Evolutionary conservation across 2,113 vertebrate species (phyloP), one percentile per base, ranked within the genome.

Genomic region (Halichoeres trimaculatus): DNA sequence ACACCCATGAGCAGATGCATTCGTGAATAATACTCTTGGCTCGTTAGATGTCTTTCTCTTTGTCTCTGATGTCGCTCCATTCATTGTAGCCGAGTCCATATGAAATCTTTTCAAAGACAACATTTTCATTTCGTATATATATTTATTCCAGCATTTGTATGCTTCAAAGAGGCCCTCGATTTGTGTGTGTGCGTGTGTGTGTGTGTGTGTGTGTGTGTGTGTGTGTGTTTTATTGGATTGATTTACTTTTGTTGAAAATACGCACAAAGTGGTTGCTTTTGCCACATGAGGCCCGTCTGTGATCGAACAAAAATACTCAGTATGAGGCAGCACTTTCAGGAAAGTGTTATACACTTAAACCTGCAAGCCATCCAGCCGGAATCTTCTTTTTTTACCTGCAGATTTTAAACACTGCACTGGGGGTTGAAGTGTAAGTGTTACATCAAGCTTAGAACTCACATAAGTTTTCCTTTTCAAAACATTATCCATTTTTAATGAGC

Each of bases 1-100:
- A 78, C 66, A 62, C 41, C 14, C 55, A 50, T 71, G 23, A 64
- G 30, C 43, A 69, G 60, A 30, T 71, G 40, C 12, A 56, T 84
- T 61, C 45, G 23, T 54, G 22, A 24, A 17, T 45, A 30, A 53
- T 69, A 36, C 36, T 48, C 34, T 51, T 17, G 26, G 19, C 23
- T 20, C 53, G 54, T 67, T 74, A 78, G 68, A 70, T 61, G 40
- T 56, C 17, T 16, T 66, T 48, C 5, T 57, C 48, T 72, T 68
- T 71, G 53, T 72, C 16, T 59, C 41, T 63, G 47, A 62, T 67
- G 38, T 40, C 35, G 2, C 35, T 62, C 10, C 47, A 64, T 48
- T 69, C 17, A 40, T 66, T 36, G 23, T 69, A 78, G 14, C 24
- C 1, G 34, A 48, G 47, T 30, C 40, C 38, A 48, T 56, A n/a